phyloP scores from a whole-genome alignment of 2,797 vertebrate species.

The Vespertilio murinus region DNA sequence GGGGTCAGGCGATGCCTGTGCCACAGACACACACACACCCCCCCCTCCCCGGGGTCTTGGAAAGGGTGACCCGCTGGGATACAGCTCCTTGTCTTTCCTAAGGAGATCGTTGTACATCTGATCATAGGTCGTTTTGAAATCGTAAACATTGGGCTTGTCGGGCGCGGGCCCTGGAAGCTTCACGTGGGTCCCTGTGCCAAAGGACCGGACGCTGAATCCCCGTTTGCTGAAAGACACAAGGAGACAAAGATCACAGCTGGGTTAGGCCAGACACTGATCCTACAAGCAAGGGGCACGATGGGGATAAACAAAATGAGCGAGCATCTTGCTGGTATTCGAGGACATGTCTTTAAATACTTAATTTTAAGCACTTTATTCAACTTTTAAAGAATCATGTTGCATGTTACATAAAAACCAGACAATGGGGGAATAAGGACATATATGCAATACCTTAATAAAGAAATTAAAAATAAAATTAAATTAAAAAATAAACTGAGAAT shows the following conservation, averaged over 20 bases:
- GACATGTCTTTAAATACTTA: not conserved
- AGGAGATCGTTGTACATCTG: slow-evolving; percentile 99
- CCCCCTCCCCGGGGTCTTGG: slow-evolving; percentile 74
- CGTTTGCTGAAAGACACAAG: slow-evolving; percentile 92
- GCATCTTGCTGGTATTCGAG: not conserved
- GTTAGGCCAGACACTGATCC: not conserved
- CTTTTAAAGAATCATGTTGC: not conserved
- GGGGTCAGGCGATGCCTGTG: slow-evolving; percentile 60
- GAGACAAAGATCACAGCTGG: not conserved
- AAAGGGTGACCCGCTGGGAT: slow-evolving; percentile 89
- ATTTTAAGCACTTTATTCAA: not conserved
- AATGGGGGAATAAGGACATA: too few relatives aligned
- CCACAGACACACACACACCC: too few relatives aligned
- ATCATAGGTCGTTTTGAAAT: slow-evolving; percentile 99
- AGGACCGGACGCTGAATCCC: slow-evolving; percentile 96
- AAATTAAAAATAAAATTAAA: too few relatives aligned
- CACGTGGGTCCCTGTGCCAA: slow-evolving; percentile 97
- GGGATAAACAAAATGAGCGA: not conserved
- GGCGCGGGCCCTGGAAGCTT: slow-evolving; percentile 98
- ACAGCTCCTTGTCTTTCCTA: slow-evolving; percentile 99
- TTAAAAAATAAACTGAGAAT: too few relatives aligned
- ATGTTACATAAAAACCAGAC: not conserved
- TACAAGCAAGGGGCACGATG: not conserved
- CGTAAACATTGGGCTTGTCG: slow-evolving; percentile 99
- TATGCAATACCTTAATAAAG: too few relatives aligned